Evolutionary conservation across 2,797 vertebrate species (phyloP), one percentile per base, ranked within the genome.

Genomic region (Falco novaeseelandiae): DNA sequence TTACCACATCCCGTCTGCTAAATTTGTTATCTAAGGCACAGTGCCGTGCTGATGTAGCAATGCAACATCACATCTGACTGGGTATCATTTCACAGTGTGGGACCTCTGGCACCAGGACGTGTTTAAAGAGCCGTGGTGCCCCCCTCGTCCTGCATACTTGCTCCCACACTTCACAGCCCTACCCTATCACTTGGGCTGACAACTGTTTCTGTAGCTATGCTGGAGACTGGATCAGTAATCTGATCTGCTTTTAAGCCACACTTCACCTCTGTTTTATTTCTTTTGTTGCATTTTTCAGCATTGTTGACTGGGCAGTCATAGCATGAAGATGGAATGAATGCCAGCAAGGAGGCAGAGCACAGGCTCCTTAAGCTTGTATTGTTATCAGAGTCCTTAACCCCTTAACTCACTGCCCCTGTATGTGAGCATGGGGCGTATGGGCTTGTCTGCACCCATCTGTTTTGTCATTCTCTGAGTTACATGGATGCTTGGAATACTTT

Each of bases 101-200:
- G 87, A 94, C 62, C 70, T 93, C 90, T 93, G 95, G 96, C 96
- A 94, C 84, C 92, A 92, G 59, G 26, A 49, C 1, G 13, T 80
- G 48, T 55, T 82, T 94, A 57, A 57, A 69, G 52, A 93, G 77
- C 65, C 83, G 14, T 63, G 38, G 20, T 76, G 63, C 59, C 57
- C 63, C 63, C 52, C 79, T 87, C 54, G 77, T 80, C 44, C 59
- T 77, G 81, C 96, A 93, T 96, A 83, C 71, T 89, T 92, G 63
- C 92, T 96, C 96, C 96, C 67, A 96, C 95, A 57, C 92, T 90
- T 58, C 18, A 34, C 71, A 89, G 92, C 71, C 87, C 89, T 87
- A 15, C 83, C 90, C 81, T 90, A 6, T 51, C 73, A 70, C 34
- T 96, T 79, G 63, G 73, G n/a, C 92, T 96, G 90, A 95, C 96